Evolutionary conservation across 2,113 vertebrate genomes (phyloP).

Genomic region (Centrocercus urophasianus): DNA sequence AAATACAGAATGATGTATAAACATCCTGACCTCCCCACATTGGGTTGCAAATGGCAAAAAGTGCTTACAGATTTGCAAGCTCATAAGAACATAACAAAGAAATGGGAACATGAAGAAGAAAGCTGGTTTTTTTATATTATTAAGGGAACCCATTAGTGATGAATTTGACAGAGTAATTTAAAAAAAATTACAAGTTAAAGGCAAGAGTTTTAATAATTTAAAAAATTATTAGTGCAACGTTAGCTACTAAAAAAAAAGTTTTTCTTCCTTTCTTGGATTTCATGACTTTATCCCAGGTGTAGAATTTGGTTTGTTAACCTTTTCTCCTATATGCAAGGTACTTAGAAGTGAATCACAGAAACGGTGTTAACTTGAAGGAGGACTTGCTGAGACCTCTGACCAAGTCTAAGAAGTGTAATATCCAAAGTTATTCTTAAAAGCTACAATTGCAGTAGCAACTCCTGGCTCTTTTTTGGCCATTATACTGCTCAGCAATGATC

Average conservation of each 20-base stretch:
- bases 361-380: rapidly evolving
- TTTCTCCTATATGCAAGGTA: background rate
- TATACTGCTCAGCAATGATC: background rate
- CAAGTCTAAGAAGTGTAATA: background rate
- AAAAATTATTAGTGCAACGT: background rate
- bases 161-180: background rate
- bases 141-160: background rate
- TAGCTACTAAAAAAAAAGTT: background rate
- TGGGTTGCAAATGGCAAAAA: slow-evolving; percentile 31
- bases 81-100: slow-evolving; percentile 54
- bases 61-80: slow-evolving; percentile 70
- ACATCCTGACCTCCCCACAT: background rate
- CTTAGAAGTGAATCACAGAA: background rate
- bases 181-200: background rate
- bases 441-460: background rate
- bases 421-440: background rate
- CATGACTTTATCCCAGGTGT: background rate
- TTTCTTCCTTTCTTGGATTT: background rate
- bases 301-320: background rate
- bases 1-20: slow-evolving; percentile 49
- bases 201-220: background rate
- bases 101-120: slow-evolving; percentile 3
- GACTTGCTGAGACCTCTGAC: background rate
- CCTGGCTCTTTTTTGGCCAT: background rate
- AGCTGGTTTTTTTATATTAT: background rate